Percentiles rank a stretch among this genome's conserved stretches.
These are phyloP conservation scores for Neria commutata DNA, from an alignment of 2,888 invertebrate genomes.

Conservation along the genomic window DNA sequence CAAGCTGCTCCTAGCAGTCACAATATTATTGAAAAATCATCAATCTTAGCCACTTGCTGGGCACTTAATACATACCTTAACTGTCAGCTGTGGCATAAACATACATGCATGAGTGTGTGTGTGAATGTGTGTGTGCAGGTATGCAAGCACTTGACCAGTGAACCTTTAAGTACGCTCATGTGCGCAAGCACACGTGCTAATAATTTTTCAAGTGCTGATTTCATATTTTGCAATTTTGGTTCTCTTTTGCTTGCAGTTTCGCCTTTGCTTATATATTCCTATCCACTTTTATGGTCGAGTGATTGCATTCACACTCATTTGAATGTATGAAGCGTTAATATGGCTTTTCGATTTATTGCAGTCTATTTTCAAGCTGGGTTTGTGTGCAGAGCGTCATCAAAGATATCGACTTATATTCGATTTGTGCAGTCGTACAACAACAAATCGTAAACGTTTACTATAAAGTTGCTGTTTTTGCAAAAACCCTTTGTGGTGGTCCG, in stretches of 20 bases:
- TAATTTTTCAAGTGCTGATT: neutral
- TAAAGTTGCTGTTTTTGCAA: too few relatives aligned
- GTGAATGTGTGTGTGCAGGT: neutral
- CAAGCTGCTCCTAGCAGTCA: slow-evolving; percentile 2
- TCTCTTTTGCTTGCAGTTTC: neutral
- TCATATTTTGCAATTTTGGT: slow-evolving; percentile 2
- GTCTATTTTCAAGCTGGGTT: neutral
- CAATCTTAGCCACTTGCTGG: slow-evolving; percentile 36
- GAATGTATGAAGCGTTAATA: neutral
- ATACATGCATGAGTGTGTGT: neutral
- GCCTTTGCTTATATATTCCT: neutral
- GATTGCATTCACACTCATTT: neutral
- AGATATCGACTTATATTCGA: too few relatives aligned
- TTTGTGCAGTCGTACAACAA: too few relatives aligned
- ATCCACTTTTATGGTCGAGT: neutral
- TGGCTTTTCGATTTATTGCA: neutral
- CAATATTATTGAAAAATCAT: slow-evolving; percentile 44
- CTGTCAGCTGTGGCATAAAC: neutral
- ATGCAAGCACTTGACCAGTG: slow-evolving; percentile 22
- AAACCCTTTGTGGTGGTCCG: too few relatives aligned
- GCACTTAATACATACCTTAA: neutral
- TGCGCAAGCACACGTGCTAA: neutral
- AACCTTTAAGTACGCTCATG: slow-evolving; percentile 4
- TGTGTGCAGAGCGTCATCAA: too few relatives aligned
- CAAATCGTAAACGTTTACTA: too few relatives aligned